Conservation (phyloP, 2,888 invertebrate species). For the Brenthis hecate region DNA sequence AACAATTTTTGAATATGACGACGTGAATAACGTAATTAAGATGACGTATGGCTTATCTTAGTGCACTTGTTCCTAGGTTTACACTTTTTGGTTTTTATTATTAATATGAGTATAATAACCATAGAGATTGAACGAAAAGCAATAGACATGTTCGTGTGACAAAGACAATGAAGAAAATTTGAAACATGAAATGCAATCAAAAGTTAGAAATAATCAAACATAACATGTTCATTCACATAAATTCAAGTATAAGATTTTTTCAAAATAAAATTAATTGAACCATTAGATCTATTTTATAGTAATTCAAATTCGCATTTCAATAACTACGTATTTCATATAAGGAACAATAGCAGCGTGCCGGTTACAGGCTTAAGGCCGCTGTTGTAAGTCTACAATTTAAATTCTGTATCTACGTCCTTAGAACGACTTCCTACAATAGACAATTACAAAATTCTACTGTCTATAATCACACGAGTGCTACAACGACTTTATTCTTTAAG, state of each 20-base stretch:
- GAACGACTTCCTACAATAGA: slow-evolving; percentile 3
- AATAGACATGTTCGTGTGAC: not conserved
- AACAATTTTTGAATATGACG: too few relatives aligned
- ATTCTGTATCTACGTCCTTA: slow-evolving; percentile 4
- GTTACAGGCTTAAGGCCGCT: not conserved
- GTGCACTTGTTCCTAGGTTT: too few relatives aligned
- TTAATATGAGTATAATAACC: too few relatives aligned
- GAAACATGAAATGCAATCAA: not conserved
- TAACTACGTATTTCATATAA: not conserved
- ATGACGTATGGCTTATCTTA: too few relatives aligned
- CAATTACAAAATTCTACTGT: not conserved
- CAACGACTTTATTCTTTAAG: not conserved
- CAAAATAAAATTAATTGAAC: not conserved
- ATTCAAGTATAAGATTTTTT: not conserved
- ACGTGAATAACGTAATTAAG: too few relatives aligned
- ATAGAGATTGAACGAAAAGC: too few relatives aligned
- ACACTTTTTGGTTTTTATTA: too few relatives aligned
- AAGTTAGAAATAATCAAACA: too few relatives aligned
- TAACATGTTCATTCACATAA: too few relatives aligned
- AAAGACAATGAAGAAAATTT: not conserved
- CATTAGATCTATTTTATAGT: not conserved
- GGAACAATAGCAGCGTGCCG: not conserved
- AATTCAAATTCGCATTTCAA: not conserved
- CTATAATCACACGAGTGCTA: not conserved
- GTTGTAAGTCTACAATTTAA: not conserved